Conservation (phyloP, 1,140 invertebrate genomes). For the Zaprionus kolodkinae region DNA sequence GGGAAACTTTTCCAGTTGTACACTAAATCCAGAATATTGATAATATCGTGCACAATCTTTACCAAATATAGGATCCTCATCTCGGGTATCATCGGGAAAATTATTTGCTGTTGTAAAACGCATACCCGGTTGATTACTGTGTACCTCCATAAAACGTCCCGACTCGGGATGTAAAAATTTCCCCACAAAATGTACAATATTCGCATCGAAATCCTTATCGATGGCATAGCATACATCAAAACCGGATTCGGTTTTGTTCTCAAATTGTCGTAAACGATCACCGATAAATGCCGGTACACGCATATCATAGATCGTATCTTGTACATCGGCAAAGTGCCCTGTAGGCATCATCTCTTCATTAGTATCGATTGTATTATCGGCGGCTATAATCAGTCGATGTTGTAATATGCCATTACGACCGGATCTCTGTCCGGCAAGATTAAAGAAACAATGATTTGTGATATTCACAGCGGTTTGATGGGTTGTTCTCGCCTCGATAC, state of each 20-base stretch:
- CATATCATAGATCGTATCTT: constrained; percentile 89
- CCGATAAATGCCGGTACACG: constrained; percentile 86
- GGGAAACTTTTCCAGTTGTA: constrained; percentile 96
- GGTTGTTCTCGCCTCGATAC: constrained; percentile 89
- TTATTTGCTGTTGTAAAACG: constrained; percentile 94
- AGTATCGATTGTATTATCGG: constrained; percentile 90
- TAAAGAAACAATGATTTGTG: constrained; percentile 97
- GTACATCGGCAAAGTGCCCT: constrained; percentile 88
- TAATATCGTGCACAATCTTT: constrained; percentile 89
- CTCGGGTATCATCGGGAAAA: constrained; percentile 86
- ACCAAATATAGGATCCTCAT: constrained; percentile 86
- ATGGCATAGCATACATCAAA: constrained; percentile 92
- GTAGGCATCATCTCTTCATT: constrained; percentile 90
- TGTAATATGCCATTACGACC: constrained; percentile 87
- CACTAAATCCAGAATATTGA: constrained; percentile 92
- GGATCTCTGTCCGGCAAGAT: constrained; percentile 91
- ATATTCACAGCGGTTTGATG: constrained; percentile 94
- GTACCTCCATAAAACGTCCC: constrained; percentile 89
- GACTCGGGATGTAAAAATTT: constrained; percentile 85
- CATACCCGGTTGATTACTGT: constrained; percentile 93
- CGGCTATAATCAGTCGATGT: constrained; percentile 90
- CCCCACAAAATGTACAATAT: constrained; percentile 46
- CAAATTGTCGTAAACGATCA: constrained; percentile 82
- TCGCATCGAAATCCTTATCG: constrained; percentile 63
- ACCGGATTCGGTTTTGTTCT: constrained; percentile 83